Evolutionary conservation across 1,140 invertebrate genomes (phyloP).

Genomic region (Cydia pomonella): DNA sequence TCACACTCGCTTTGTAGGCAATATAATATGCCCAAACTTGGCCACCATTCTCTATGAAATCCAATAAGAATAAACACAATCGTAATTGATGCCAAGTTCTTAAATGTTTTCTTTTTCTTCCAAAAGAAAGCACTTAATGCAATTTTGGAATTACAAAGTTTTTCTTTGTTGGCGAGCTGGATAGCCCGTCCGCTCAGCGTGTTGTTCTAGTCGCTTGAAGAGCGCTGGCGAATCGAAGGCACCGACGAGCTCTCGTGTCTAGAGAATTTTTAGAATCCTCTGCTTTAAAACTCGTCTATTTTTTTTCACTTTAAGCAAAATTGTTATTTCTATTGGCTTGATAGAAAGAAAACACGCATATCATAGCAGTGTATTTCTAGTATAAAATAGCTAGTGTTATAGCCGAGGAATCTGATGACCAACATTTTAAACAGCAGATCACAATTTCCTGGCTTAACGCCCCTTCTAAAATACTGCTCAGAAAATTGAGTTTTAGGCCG

Average conservation of each 20-base stretch:
- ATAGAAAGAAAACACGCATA: too few relatives aligned
- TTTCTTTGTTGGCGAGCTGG: slow-evolving; percentile 18
- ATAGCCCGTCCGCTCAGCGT: background rate
- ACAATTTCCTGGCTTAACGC: too few relatives aligned
- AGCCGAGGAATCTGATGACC: too few relatives aligned
- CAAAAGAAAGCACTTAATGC: slow-evolving; percentile 31
- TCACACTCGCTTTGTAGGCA: background rate
- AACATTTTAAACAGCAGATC: too few relatives aligned
- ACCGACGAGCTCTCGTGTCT: background rate
- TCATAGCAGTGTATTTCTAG: too few relatives aligned
- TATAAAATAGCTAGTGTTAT: too few relatives aligned
- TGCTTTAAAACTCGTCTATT: too few relatives aligned
- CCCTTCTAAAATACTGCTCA: too few relatives aligned
- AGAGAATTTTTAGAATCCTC: too few relatives aligned
- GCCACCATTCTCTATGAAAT: background rate
- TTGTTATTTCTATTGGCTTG: too few relatives aligned
- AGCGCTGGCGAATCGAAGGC: background rate
- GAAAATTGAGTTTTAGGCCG: too few relatives aligned
- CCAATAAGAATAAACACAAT: slow-evolving; percentile 14
- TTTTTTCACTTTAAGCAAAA: too few relatives aligned
- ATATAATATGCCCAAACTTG: background rate
- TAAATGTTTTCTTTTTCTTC: slow-evolving; percentile 12
- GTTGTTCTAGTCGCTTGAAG: background rate
- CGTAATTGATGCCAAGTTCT: slow-evolving; percentile 22
- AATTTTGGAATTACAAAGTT: slow-evolving; percentile 29